A percentile compares a stretch with the other conserved stretches of the same genome.
Evolutionary conservation across 1,140 invertebrate genomes (phyloP).

Genomic region (Ceratitis capitata): DNA sequence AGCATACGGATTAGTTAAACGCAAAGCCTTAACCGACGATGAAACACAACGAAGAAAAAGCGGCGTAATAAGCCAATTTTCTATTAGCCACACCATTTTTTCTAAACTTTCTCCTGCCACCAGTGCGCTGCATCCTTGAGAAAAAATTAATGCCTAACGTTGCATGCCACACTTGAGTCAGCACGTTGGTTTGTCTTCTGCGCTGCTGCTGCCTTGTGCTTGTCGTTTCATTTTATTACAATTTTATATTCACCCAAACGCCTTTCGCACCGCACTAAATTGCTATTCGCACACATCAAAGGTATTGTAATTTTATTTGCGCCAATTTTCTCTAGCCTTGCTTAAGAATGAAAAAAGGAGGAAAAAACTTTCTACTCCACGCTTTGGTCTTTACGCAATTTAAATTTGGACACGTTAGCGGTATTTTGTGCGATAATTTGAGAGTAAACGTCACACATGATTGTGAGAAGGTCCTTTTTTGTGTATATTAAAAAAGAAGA

Average conservation of each 20-base stretch:
- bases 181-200: not conserved
- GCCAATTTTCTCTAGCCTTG: slow-evolving; percentile 6
- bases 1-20: not conserved
- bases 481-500: not conserved
- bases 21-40: not conserved
- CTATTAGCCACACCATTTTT: slow-evolving; percentile 39
- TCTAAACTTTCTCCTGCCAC: slow-evolving; percentile 28
- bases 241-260: not conserved
- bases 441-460: slow-evolving; percentile 31
- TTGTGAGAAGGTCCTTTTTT: not conserved
- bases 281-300: slow-evolving; percentile 23
- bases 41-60: not conserved
- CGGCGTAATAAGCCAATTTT: slow-evolving; percentile 10
- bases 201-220: not conserved
- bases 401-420: slow-evolving; percentile 5
- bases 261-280: not conserved
- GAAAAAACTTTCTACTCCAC: not conserved
- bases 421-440: slow-evolving; percentile 22
- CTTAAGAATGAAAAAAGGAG: no score
- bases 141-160: not conserved
- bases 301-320: not conserved
- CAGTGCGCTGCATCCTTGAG: not conserved
- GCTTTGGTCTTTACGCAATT: not conserved
- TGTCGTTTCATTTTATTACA: not conserved
- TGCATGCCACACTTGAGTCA: slow-evolving; percentile 6